These are phyloP conservation scores for Drosophila melanica DNA, from an alignment of 1,140 invertebrate species.

Conservation along the genomic window DNA sequence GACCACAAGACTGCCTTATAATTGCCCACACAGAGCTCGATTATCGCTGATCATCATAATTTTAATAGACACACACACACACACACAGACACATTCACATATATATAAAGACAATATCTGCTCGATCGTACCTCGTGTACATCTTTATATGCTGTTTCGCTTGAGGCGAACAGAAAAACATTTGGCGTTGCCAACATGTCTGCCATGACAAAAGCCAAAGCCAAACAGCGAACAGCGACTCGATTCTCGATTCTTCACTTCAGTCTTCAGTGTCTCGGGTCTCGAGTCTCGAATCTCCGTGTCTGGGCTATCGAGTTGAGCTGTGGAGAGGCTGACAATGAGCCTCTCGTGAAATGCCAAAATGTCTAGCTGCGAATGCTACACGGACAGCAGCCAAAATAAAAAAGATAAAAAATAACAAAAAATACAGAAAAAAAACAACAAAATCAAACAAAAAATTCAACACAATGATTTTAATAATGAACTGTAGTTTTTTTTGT, in stretches of 20 bases:
- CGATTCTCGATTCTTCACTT: constrained; percentile 13
- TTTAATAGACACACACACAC: constrained; percentile 30
- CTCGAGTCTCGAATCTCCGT: constrained; percentile 22
- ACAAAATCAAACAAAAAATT: constrained; percentile 43
- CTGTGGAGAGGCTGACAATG: constrained; percentile 56
- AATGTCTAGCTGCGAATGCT: constrained; percentile 77
- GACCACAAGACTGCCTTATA: constrained; percentile 17
- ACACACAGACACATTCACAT: neutral
- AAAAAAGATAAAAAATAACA: constrained; percentile 19
- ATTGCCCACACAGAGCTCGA: constrained; percentile 29
- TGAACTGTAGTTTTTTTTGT: constrained; percentile 57
- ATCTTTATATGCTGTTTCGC: constrained; percentile 61
- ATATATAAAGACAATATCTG: constrained; percentile 20
- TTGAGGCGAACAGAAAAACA: constrained; percentile 68
- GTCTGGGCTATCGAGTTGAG: constrained; percentile 37
- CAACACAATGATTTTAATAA: constrained; percentile 79
- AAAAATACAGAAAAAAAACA: constrained; percentile 27
- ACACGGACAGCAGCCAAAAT: constrained; percentile 51
- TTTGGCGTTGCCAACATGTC: constrained; percentile 80
- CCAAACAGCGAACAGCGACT: constrained; percentile 7
- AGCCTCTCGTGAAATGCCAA: constrained; percentile 76
- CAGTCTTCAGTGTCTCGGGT: constrained; percentile 18
- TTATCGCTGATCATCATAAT: constrained; percentile 42
- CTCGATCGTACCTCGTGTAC: constrained; percentile 55
- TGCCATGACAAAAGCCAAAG: constrained; percentile 76